Conservation (phyloP, 2,113 vertebrate genomes). For the Ranitomeya imitator region DNA sequence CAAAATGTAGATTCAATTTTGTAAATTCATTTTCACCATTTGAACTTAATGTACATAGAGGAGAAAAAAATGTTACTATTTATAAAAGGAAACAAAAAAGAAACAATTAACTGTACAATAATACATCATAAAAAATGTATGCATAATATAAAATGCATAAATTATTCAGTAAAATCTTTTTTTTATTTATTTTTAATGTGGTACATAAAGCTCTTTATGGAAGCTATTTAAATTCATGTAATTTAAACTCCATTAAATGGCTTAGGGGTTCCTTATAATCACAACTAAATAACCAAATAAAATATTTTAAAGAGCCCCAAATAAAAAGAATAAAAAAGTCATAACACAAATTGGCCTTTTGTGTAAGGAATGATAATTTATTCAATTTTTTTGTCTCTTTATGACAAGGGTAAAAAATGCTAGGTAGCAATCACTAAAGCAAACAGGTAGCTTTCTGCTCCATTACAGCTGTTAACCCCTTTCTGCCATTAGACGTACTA, state of each 20-base stretch:
- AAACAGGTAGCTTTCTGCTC: too few relatives aligned
- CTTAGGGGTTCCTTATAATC: background rate
- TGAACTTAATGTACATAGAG: background rate
- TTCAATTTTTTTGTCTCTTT: background rate
- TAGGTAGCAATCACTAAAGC: background rate
- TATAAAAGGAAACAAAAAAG: background rate
- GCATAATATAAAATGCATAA: background rate
- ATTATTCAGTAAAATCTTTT: background rate
- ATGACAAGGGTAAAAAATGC: background rate
- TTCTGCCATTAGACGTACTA: too few relatives aligned
- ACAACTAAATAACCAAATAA: background rate
- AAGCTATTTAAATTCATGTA: background rate
- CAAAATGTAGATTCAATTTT: conserved; percentile 14
- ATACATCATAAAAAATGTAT: background rate
- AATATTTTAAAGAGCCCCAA: background rate
- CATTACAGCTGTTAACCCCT: too few relatives aligned
- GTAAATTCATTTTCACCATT: conserved; percentile 1
- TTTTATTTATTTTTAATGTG: background rate
- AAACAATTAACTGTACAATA: background rate
- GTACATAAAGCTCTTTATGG: background rate
- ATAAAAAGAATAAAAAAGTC: too few relatives aligned
- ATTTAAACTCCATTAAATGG: background rate
- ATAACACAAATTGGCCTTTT: background rate
- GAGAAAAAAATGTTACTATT: background rate
- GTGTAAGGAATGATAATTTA: background rate